A percentile compares a stretch with the other conserved stretches of the same genome.
Conservation (phyloP, 2,113 vertebrate genomes). For the Noturus placidus region DNA sequence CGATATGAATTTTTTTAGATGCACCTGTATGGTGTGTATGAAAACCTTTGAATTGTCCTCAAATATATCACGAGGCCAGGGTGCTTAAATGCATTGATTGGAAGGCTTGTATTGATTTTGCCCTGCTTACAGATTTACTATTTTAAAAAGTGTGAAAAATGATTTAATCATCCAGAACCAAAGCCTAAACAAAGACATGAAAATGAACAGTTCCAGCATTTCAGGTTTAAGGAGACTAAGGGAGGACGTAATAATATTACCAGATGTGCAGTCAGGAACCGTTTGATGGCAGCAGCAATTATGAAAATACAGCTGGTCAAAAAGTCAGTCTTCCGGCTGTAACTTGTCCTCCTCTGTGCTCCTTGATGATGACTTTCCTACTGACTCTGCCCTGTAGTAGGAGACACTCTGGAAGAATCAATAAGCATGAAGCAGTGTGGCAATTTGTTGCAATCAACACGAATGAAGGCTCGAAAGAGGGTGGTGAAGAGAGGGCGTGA, state of each 20-base stretch:
- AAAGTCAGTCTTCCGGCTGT: background rate
- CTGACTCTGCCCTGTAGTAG: background rate
- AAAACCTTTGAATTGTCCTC: background rate
- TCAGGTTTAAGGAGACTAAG: background rate
- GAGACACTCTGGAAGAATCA: background rate
- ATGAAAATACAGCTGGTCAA: background rate
- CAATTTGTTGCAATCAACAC: background rate
- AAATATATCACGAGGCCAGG: background rate
- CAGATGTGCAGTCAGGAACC: background rate
- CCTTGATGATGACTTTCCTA: background rate
- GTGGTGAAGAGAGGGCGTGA: background rate
- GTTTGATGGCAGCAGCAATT: background rate
- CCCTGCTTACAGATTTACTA: background rate
- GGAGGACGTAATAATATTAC: background rate
- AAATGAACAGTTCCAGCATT: background rate
- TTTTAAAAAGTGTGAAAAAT: background rate
- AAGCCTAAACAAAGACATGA: background rate
- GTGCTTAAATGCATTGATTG: background rate
- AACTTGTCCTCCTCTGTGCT: slow-evolving; percentile 1
- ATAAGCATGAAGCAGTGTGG: background rate
- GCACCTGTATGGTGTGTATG: too few relatives aligned
- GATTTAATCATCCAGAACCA: background rate
- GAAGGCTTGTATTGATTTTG: background rate
- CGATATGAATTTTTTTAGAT: too few relatives aligned
- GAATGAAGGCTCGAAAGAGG: background rate